Base-by-base conservation (phyloP, 1,140 invertebrate genomes). In the Achroia grisella region DNA sequence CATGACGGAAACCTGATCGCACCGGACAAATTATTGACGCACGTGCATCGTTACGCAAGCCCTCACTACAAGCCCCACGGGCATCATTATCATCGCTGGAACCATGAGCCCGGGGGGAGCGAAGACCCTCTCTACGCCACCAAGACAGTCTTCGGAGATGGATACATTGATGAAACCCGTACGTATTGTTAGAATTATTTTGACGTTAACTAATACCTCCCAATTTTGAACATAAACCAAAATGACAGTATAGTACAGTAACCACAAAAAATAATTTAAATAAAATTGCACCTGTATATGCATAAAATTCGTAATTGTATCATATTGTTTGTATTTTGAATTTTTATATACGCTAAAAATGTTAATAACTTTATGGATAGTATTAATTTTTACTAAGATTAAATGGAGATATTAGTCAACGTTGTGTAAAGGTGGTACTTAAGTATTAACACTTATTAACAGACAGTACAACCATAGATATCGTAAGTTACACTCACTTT, bases 91-190 rank as follows among this genome's bases (percentile, higher is more conserved):
- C 81, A 77, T 27, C 78, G 71, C 41, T 80, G 81, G 78, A 76
- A 69, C 57, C 78, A 77, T 65, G 78, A 85, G 55, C 81, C 79
- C 9, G 81, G 81, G 62, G 81, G 81, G 42, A 73, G 75, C 34
- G 76, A 78, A 52, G 71, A 79, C 44, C 73, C 81, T 1, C 68
- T 81, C 10, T 82, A 81, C 52, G 81, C 79, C 13, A 83, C 81
- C 67, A 85, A 83, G 74, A 83, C 75, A 5, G 76, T 85, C 75
- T 85, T 81, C 70, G 81, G 81, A 32, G 65, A 76, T 12, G 79
- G 79, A 78, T 85, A 85, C 68, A 85, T 80, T 62, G 81, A 85
- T 67, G 81, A 85, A 42, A 81, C 81, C 68, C 78, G 81, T 85
- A 83, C 70, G 81, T 85, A 85, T 68, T 10, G 35, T 77, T 62